phyloP scores from a whole-genome alignment of 2,888 invertebrate species.

The Odiellus spinosus region DNA sequence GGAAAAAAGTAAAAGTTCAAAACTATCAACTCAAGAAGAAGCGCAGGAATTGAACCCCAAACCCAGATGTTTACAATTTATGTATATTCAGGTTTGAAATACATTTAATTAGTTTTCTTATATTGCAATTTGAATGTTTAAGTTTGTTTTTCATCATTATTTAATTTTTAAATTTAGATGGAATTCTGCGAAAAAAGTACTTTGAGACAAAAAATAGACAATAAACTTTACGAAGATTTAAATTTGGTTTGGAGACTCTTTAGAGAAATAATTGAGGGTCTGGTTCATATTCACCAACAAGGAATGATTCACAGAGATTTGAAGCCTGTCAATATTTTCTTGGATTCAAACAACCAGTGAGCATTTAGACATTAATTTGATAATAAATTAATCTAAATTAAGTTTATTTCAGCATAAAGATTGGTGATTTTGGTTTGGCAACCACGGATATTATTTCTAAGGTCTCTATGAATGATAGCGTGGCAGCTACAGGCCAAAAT shows the following conservation, averaged over 20 bases:
- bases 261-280: conserved; percentile 78
- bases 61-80: not conserved
- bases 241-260: conserved; percentile 80
- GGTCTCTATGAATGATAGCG: conserved; percentile 4
- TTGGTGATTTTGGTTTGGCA: conserved; percentile 93
- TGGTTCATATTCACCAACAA: conserved; percentile 81
- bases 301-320: conserved; percentile 29
- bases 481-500: not conserved
- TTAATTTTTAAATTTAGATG: conserved; percentile 40
- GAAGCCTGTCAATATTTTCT: conserved; percentile 70
- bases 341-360: conserved; percentile 64
- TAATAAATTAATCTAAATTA: too few species aligned
- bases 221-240: conserved; percentile 53
- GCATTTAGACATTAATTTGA: too few species aligned
- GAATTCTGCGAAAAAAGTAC: conserved; percentile 97
- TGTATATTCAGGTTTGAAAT: conserved; percentile 1
- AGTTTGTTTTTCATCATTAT: not conserved
- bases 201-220: conserved; percentile 50
- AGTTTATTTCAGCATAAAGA: conserved; percentile 48
- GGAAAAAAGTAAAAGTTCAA: not conserved
- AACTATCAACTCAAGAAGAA: not conserved
- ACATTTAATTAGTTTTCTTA: not conserved
- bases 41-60: not conserved
- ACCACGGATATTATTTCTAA: conserved; percentile 34
- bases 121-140: not conserved